Evolutionary conservation across 2,888 invertebrate genomes (phyloP).

Genomic region (Scrobipalpa costella): DNA sequence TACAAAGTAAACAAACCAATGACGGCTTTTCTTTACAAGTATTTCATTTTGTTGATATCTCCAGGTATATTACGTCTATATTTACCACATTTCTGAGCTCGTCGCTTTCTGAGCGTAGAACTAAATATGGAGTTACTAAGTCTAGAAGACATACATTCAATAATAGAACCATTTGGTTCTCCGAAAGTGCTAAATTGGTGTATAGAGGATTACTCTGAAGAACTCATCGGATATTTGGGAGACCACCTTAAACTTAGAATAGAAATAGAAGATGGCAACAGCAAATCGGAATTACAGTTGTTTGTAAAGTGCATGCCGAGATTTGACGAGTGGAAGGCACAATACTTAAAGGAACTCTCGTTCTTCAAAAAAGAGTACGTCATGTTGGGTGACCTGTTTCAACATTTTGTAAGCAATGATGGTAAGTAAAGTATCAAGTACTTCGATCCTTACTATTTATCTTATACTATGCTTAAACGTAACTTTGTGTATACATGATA

Average conservation of each 20-base stretch:
- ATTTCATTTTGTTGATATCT: not conserved
- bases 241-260: slow-evolving; percentile 62
- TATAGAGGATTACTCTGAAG: slow-evolving; percentile 53
- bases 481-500: no score
- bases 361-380: slow-evolving; percentile 66
- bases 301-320: slow-evolving; percentile 83
- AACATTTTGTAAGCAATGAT: slow-evolving; percentile 49
- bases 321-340: slow-evolving; percentile 69
- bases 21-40: not conserved
- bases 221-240: slow-evolving; percentile 63
- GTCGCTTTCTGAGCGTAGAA: not conserved
- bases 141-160: slow-evolving; percentile 49
- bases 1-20: not conserved
- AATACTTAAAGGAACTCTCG: slow-evolving; percentile 53
- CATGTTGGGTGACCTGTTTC: slow-evolving; percentile 60
- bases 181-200: slow-evolving; percentile 44
- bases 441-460: not conserved
- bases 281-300: slow-evolving; percentile 52
- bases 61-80: not conserved
- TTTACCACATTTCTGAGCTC: not conserved
- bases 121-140: slow-evolving; percentile 16
- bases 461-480: no score
- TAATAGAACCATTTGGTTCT: slow-evolving; percentile 40
- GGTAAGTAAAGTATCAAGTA: slow-evolving; percentile 45
- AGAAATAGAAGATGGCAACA: slow-evolving; percentile 42